Evolutionary conservation across 2,797 vertebrate genomes (phyloP), one percentile per base, ranked within the genome.

Genomic region (Arnoldichthys spilopterus): DNA sequence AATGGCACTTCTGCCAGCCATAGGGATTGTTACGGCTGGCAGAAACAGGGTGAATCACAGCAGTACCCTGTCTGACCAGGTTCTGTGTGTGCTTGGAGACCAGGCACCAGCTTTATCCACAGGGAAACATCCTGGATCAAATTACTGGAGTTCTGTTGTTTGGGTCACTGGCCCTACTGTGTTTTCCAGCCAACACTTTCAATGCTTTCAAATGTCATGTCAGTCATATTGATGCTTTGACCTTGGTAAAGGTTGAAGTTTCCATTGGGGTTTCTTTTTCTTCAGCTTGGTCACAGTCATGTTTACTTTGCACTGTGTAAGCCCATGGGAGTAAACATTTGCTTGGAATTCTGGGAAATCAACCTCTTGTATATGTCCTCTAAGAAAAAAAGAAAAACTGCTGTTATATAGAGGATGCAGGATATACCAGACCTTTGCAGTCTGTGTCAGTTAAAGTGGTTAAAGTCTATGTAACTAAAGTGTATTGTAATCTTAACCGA

Each of bases 1-100:
- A 80, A 76, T 73, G 37, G 76, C 61, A 54, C 70, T 63, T 69
- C 58, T 70, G n/a, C 58, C 75, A 71, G 81, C 82, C 62, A 40
- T 28, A 51, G 37, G 83, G 72, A 78, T 37, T 62, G 53, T 77
- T 66, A 63, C 47, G 78, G 51, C 47, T 68, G 26, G 75, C 66
- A 72, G 56, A 61, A 43, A 30, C 34, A 49, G 70, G 53, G 20
- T 64, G 67, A 74, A 58, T 79, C 74, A 81, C 75, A 49, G 30
- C 78, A 78, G 24, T 72, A 18, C 47, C 78, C 74, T 56, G 66
- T 62, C 58, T 74, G 61, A 83, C 40, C 78, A 34, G 59, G 59
- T 59, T 24, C 12, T 24, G 0, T 28, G 9, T 61, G 15, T n/a
- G 58, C 28, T 32, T 61, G 16, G 6, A 61, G 16, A 62, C 8